phyloP scores from a whole-genome alignment of 2,113 vertebrate species.

The Emydocephalus ijimae region DNA sequence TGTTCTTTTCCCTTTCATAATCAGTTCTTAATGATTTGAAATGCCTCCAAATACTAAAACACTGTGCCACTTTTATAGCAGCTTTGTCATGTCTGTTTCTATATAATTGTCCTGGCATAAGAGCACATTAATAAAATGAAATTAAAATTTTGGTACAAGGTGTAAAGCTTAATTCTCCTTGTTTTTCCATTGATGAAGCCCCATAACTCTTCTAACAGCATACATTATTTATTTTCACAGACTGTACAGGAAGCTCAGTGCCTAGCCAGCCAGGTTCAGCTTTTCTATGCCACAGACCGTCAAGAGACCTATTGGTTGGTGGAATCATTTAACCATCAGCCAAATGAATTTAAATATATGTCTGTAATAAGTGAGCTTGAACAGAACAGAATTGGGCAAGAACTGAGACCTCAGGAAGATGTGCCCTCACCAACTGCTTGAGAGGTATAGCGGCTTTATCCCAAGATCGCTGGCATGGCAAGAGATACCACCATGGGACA shows the following conservation, averaged over 20 bases:
- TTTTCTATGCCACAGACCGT: conserved; percentile 86
- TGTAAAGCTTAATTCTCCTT: background rate
- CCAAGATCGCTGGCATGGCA: background rate
- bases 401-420: conserved; percentile 53
- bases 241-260: conserved; percentile 89
- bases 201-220: background rate
- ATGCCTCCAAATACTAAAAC: background rate
- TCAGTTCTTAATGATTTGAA: background rate
- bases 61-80: background rate
- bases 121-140: background rate
- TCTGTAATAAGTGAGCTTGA: conserved; percentile 87
- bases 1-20: background rate
- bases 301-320: conserved; percentile 79
- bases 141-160: too few species aligned
- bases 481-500: background rate
- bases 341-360: conserved; percentile 90
- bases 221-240: conserved; percentile 63
- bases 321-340: conserved; percentile 88
- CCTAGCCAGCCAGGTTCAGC: conserved; percentile 91
- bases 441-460: background rate
- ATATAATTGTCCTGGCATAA: background rate
- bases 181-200: background rate
- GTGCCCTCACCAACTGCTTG: conserved; percentile 50
- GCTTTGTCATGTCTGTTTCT: too few species aligned
- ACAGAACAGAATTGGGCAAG: conserved; percentile 77